Percentiles rank a stretch among this genome's conserved stretches.
Conservation (phyloP, 2,797 vertebrate species). For the Microctenopoma steveboyesi region DNA sequence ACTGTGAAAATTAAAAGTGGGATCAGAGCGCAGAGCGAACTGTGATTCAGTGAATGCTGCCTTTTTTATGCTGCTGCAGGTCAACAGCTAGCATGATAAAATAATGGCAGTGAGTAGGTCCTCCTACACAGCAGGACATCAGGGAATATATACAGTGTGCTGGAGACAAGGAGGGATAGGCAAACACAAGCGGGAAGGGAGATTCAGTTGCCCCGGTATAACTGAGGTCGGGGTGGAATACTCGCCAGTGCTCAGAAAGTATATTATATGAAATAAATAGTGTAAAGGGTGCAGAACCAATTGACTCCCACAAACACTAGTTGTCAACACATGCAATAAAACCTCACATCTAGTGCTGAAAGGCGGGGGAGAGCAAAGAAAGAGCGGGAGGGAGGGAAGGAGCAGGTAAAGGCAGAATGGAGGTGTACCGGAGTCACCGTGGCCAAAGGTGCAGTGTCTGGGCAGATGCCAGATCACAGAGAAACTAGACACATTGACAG, state of each 20-base stretch:
- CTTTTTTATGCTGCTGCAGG: slow-evolving; percentile 34
- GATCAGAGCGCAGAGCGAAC: slow-evolving; percentile 60
- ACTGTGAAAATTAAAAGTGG: slow-evolving; percentile 73
- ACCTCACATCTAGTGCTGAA: slow-evolving; percentile 16
- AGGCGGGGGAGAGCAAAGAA: background rate
- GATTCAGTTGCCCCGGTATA: slow-evolving; percentile 53
- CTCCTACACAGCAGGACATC: slow-evolving; percentile 50
- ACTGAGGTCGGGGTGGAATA: slow-evolving; percentile 35
- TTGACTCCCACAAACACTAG: slow-evolving; percentile 5
- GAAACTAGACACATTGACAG: slow-evolving; percentile 75
- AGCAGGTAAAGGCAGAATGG: slow-evolving; percentile 28
- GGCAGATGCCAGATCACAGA: slow-evolving; percentile 70
- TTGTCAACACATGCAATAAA: slow-evolving; percentile 18
- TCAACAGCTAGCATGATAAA: slow-evolving; percentile 65
- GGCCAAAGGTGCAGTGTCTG: slow-evolving; percentile 69
- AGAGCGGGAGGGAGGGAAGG: slow-evolving; percentile 1
- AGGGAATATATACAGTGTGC: slow-evolving; percentile 45
- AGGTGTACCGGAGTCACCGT: slow-evolving; percentile 41
- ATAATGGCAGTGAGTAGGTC: slow-evolving; percentile 61
- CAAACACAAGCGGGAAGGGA: slow-evolving; percentile 38
- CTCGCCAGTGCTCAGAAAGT: slow-evolving; percentile 18
- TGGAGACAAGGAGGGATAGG: slow-evolving; percentile 58
- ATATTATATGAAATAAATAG: slow-evolving; percentile 39
- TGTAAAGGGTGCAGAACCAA: slow-evolving; percentile 8
- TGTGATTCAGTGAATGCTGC: slow-evolving; percentile 58